Base-by-base conservation (phyloP, 2,113 vertebrate species). In the Prochilodus magdalenae region DNA sequence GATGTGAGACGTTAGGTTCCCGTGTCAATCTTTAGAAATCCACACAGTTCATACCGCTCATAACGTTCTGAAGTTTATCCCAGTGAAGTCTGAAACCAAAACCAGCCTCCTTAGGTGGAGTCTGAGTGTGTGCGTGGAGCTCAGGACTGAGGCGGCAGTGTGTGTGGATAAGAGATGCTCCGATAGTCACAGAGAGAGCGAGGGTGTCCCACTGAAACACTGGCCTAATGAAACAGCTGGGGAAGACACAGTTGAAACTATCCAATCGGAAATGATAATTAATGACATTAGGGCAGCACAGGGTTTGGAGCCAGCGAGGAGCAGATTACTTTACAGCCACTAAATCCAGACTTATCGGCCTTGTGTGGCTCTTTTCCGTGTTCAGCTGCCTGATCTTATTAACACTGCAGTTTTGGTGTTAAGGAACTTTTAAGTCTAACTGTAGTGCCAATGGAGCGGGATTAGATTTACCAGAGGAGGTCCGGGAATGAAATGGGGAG, bases 211-310 rank as follows among this genome's bases (percentile, higher is more conserved):
- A 85, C 70, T 78, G 63, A 86, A 82, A 86, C 47, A 63, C 74
- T 77, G 51, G 79, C 79, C 85, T 91, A 90, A 93, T 90, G 91
- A 89, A 93, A 94, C 92, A 93, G 93, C 91, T 93, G 92, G 90
- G 92, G 87, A 86, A 89, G 89, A 92, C 91, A 92, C 90, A 93
- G 87, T 86, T 88, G 87, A 91, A 88, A 90, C 89, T 90, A 92
- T 91, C 90, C 91, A 94, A 91, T 92, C 89, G 92, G 91, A 93
- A 93, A 91, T 93, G 89, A 90, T 92, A 92, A 93, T 93, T 94
- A 94, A 93, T 93, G 89, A 86, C 89, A 93, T 93, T 91, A 92
- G 91, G 90, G 91, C 90, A 91, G 89, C 59, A 81, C 89, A 89
- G 90, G 91, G 91, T 91, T 91, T 91, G 90, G 86, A 91, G 88